Base-by-base conservation (phyloP, 92 coral and sea anemone genomes). In the Bergia sp. region DNA sequence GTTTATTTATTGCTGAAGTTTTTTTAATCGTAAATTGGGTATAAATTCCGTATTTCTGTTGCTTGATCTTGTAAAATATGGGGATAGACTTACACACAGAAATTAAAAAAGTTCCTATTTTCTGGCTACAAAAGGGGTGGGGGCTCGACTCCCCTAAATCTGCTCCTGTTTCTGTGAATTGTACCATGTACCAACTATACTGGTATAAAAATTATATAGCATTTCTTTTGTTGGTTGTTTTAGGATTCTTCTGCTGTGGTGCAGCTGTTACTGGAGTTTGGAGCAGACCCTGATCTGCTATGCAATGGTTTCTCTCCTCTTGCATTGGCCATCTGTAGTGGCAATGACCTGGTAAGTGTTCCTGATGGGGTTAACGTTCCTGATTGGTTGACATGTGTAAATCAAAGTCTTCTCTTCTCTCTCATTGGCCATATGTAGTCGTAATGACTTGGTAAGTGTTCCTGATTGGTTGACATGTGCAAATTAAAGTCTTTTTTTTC, bases 261-360 rank as follows among this genome's bases (percentile, higher is more conserved):
- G 38, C 86, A 90, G 44, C 92, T 97, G 29, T 89, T 97, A 65
- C 93, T 97, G 82, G 93, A 94, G 77, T 89, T 96, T 80, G 94
- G 96, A 43, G 99, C 98, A 75, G 91, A 97, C 76, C 97, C 98
- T 76, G 96, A 97, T 86, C 92, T 97, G 44, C 72, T 97, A 75
- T 97, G 99, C 77, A 96, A 96, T 71, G 99, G 99, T 0, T 96
- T 96, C 71, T 93, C 96, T n/a, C 95, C 99, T 55, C 96, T 97
- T 36, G 92, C 99, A 38, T 85, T 97, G 81, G 99, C 97, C 12
- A 97, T 97, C 95, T 96, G 93, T 53, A 93, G 97, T 91, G 99
- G 99, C 49, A 97, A 97, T 81, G 99, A 97, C 90, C 73, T 96
- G 92, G 99, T 97, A 85, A 82, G 92, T 53, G 89, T 23, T 64